Base-by-base conservation (phyloP, 1,140 invertebrate genomes). In the Solenopsis invicta region DNA sequence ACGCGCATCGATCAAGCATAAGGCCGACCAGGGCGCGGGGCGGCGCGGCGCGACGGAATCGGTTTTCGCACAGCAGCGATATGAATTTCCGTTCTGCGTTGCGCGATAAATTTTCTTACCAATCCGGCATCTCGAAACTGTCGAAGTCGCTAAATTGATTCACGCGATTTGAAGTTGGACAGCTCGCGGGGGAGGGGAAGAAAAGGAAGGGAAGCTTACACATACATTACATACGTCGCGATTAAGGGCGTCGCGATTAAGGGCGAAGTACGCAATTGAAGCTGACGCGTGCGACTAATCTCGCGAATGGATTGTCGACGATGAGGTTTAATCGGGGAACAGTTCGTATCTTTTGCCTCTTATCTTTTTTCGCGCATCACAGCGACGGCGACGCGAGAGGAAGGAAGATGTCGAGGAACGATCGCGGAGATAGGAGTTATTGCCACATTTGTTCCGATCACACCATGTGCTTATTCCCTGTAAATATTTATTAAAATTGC, bases 401-500 rank as follows among this genome's bases (percentile, higher is more conserved):
- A 66, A 69, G 13, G 52, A 29, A 29, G 29, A 50, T 61, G 75
- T 21, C 56, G n/a, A n/a, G 48, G 59, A 45, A n/a, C 6, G 45
- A 13, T 4, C 59, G 12, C 21, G 80, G 87, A 13, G 71, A 54
- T 18, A 77, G 64, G 67, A 80, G 88, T 90, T 93, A 93, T 87
- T 93, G 92, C 37, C 80, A 56, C 4, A 87, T 93, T 72, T 94
- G 90, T 74, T 5, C 61, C 24, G 71, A 84, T 87, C 92, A 93
- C 82, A 92, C 90, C 24, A 91, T 93, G 90, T 93, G 93, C 69
- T 87, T 71, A 41, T 93, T 89, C 81, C 91, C 90, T 67, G 92
- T 94, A 91, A 78, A 89, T 93, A 88, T 66, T 64, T 82, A 59
- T 37, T 29, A 29, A 71, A 29, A 45, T n/a, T 67, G 6, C 21